Conservation (phyloP, 2,797 vertebrate species). For the Molossus alvarezi region DNA sequence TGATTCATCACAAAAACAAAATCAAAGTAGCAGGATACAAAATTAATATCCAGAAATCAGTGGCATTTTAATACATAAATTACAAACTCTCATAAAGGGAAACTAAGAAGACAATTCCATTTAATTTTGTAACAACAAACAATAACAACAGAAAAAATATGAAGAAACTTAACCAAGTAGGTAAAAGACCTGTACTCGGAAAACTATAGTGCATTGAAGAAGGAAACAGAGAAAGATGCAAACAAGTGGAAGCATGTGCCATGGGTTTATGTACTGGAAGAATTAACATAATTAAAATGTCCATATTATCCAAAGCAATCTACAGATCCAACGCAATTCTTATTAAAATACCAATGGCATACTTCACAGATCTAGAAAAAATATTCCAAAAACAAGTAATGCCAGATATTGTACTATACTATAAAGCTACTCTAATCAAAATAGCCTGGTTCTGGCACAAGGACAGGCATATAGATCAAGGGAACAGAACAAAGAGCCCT, state of each 20-base stretch:
- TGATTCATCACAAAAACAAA: too few species aligned
- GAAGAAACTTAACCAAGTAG: background rate
- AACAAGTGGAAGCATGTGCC: background rate
- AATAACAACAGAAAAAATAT: background rate
- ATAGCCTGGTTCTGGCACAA: background rate
- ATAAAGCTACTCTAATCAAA: background rate
- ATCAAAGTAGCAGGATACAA: too few species aligned
- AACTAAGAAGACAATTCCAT: background rate
- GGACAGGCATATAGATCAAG: background rate
- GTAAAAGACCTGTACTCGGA: background rate
- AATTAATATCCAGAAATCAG: too few species aligned
- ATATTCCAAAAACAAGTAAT: background rate
- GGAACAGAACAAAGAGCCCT: background rate
- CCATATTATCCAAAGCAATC: too few species aligned
- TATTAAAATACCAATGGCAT: too few species aligned
- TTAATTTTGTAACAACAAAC: background rate
- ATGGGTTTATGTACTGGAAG: too few species aligned
- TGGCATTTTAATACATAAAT: background rate
- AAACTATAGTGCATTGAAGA: background rate
- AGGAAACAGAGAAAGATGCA: background rate
- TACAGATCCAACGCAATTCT: too few species aligned
- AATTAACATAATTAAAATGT: too few species aligned
- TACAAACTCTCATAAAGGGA: background rate
- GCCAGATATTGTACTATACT: background rate
- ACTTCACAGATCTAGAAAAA: too few species aligned